phyloP scores from a whole-genome alignment of 2,888 invertebrate species.

The Leptinotarsa haldemani region DNA sequence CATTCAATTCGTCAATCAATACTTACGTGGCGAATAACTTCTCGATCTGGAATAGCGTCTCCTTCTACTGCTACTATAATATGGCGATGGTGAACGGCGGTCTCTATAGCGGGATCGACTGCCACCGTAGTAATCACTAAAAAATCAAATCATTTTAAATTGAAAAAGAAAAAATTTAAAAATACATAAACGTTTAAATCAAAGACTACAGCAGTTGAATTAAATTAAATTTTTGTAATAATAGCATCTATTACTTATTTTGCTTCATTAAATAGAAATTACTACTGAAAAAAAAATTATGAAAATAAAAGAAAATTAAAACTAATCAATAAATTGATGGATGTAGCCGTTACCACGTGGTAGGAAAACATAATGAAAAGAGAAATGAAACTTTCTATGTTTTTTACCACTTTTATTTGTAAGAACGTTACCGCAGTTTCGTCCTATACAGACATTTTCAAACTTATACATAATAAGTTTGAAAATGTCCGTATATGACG shows the following conservation, averaged over 20 bases:
- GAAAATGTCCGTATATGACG: too few relatives aligned
- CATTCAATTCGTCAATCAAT: conserved; percentile 28
- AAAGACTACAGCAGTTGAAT: too few relatives aligned
- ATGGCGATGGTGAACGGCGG: conserved; percentile 58
- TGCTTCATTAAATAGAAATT: neutral
- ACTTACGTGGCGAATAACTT: conserved; percentile 61
- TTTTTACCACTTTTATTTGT: too few relatives aligned
- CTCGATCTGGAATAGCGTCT: conserved; percentile 58
- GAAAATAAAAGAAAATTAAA: conserved; percentile 22
- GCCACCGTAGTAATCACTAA: conserved; percentile 50
- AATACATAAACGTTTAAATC: neutral
- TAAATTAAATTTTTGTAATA: too few relatives aligned
- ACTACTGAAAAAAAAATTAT: neutral
- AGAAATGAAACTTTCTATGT: too few relatives aligned
- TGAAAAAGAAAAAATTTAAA: neutral
- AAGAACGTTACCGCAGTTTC: too few relatives aligned
- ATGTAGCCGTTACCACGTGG: too few relatives aligned
- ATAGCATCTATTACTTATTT: too few relatives aligned
- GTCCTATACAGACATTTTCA: too few relatives aligned
- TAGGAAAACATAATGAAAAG: too few relatives aligned
- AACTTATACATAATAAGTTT: too few relatives aligned
- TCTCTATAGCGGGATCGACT: conserved; percentile 53
- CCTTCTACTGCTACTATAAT: conserved; percentile 53
- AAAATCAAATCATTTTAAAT: conserved; percentile 10
- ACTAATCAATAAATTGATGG: too few relatives aligned